phyloP scores from a whole-genome alignment of 2,888 invertebrate genomes.

The Callyntrura guangdongensis region DNA sequence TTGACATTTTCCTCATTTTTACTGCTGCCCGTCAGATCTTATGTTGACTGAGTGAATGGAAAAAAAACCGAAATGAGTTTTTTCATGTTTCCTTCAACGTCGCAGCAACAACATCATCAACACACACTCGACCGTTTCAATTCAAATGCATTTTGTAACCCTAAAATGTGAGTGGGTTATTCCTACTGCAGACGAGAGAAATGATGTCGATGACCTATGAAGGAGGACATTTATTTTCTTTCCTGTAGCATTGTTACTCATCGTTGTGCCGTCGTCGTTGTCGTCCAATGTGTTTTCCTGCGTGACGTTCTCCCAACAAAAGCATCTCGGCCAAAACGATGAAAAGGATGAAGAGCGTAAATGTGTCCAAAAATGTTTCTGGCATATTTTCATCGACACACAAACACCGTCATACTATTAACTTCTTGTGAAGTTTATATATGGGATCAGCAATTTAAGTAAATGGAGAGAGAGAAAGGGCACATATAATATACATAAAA shows the following conservation, averaged over 20 bases:
- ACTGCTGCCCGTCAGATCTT: not conserved
- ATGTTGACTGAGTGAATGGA: not conserved
- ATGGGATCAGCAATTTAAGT: conserved; percentile 41
- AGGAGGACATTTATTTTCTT: conserved; percentile 16
- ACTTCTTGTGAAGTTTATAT: conserved; percentile 9
- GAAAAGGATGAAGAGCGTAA: not conserved
- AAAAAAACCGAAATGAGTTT: not conserved
- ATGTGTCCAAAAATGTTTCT: conserved; percentile 15
- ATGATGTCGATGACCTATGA: conserved; percentile 53
- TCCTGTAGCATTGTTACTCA: not conserved
- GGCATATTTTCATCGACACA: conserved; percentile 1
- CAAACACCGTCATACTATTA: not conserved
- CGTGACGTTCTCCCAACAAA: not conserved
- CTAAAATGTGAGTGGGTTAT: not conserved
- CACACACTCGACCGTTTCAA: not conserved
- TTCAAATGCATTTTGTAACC: conserved; percentile 17
- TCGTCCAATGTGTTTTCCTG: conserved; percentile 45
- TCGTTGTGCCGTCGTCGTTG: not conserved
- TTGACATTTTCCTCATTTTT: conserved; percentile 22
- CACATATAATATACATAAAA: conserved; percentile 29
- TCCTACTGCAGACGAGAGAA: not conserved
- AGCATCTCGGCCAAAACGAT: not conserved
- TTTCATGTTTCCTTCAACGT: not conserved
- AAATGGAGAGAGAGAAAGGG: conserved; percentile 18
- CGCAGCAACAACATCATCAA: not conserved